Evolutionary conservation across 2,888 invertebrate species (phyloP), one percentile per base, ranked within the genome.

Genomic region (Heliconius cydno): DNA sequence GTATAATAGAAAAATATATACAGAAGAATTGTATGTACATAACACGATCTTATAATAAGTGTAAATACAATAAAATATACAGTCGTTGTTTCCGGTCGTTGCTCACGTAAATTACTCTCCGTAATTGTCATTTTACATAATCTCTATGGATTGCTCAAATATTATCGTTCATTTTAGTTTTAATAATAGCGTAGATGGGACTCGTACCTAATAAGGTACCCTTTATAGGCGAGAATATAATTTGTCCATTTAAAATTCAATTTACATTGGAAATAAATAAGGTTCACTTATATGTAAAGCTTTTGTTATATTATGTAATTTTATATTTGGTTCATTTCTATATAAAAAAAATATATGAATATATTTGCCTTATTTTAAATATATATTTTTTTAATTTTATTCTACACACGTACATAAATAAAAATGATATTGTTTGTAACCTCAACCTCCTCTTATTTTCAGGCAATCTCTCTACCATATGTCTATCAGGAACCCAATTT

Each of bases 381-480:
- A 34, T 34, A 38, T 2, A 38, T 38, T 38, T 38, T 38, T 38
- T 3, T n/a, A n/a, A n/a, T 38, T 38, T 10, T 38, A 38, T 38
- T 38, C 9, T 38, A 38, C 3, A 38, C 9, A 38, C 1, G 10
- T 38, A 38, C 38, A 9, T 30, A 41, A 12, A 41, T 12, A 12
- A 41, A 41, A 41, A 12, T 12, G 0, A 12, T 41, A 41, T 12
- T 41, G 9, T 3, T 41, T 41, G 12, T 34, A 34, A 34, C 7
- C 34, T 34, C 34, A 34, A 7, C 0, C 34, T 34, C 7, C 34
- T 34, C 12, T 2, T 41, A 12, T 66, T 84, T 84, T 71, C 79
- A 86, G 85, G 78, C 79, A 57, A 75, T 84, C 38, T 79, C 83
- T 10, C 10, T 85, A n/a, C 85, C 85, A 38, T 85, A 84, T 22